Base-by-base conservation (phyloP, 2,888 invertebrate genomes). In the Eucriotettix oculatus region DNA sequence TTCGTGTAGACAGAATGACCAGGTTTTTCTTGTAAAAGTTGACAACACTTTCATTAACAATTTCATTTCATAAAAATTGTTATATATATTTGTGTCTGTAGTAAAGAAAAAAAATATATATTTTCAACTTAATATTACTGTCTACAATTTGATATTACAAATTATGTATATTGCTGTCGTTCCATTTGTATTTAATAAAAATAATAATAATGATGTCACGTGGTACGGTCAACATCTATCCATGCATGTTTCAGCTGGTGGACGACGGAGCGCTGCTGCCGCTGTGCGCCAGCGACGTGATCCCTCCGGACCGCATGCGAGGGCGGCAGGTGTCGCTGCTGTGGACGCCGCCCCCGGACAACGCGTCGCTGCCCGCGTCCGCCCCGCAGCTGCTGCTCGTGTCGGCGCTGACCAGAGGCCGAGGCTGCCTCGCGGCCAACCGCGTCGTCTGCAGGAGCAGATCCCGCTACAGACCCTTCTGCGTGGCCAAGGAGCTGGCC, bases 171-270 rank as follows among this genome's bases (percentile, higher is more conserved):
- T 58, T 41, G 16, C 9, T 58, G 58, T 58, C 58, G 53, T 58
- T 58, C 58, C 58, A 58, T 58, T 58, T 58, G 58, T 58, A 58
- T 58, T 58, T 58, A 53, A 58, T 58, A n/a, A 53, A 58, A 53
- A 58, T 53, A 54, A 53, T 53, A 58, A 58, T n/a, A 29, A 29
- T n/a, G n/a, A n/a, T n/a, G n/a, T n/a, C n/a, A n/a, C n/a, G n/a
- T n/a, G n/a, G n/a, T n/a, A n/a, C n/a, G n/a, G n/a, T n/a, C n/a
- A n/a, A n/a, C n/a, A n/a, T n/a, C n/a, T n/a, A n/a, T n/a, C n/a
- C n/a, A n/a, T n/a, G n/a, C n/a, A n/a, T n/a, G n/a, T n/a, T n/a
- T n/a, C n/a, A 14, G 12, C 48, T 12, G 48, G 48, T 14, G 2
- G 48, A 48, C 48, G 48, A 48, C 48, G 48, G 48, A 3, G 48